phyloP scores from a whole-genome alignment of 2,797 vertebrate species.

The Mormyrus proboscirostris region DNA sequence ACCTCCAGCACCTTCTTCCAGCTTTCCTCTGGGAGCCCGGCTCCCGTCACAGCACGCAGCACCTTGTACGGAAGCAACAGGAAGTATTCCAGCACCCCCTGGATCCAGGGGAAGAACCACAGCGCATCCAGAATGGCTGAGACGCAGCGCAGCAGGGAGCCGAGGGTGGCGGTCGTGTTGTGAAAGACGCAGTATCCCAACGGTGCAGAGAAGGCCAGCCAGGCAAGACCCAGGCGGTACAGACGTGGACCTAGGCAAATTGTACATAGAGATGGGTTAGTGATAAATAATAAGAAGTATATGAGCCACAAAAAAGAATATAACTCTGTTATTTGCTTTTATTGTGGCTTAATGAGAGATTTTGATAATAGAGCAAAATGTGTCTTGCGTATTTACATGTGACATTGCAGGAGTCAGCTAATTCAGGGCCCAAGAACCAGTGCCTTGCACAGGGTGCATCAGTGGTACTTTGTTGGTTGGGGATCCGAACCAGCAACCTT shows the following conservation, averaged over 20 bases:
- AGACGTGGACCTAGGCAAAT: conserved; percentile 57
- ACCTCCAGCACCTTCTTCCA: conserved; percentile 71
- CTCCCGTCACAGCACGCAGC: conserved; percentile 58
- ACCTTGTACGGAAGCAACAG: conserved; percentile 70
- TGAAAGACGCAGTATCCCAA: conserved; percentile 68
- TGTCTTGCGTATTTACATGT: neutral
- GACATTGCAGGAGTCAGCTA: neutral
- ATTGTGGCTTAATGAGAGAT: neutral
- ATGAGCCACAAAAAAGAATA: neutral
- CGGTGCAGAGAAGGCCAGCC: conserved; percentile 72
- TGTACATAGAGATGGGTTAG: conserved; percentile 23
- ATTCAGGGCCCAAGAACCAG: neutral
- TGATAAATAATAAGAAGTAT: neutral
- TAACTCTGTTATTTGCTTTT: neutral
- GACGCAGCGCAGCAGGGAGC: conserved; percentile 67
- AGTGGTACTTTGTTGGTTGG: neutral
- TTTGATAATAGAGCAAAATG: neutral
- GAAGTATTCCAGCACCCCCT: conserved; percentile 60
- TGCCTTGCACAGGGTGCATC: neutral
- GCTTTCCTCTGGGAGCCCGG: conserved; percentile 51
- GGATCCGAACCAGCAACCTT: neutral
- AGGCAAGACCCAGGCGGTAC: conserved; percentile 72
- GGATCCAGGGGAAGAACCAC: conserved; percentile 72
- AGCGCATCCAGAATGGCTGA: conserved; percentile 69
- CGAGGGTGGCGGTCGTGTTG: conserved; percentile 70